Percentiles rank a stretch among this genome's conserved stretches.
Conservation (phyloP, 2,888 invertebrate genomes). For the Herminia tarsipennalis region DNA sequence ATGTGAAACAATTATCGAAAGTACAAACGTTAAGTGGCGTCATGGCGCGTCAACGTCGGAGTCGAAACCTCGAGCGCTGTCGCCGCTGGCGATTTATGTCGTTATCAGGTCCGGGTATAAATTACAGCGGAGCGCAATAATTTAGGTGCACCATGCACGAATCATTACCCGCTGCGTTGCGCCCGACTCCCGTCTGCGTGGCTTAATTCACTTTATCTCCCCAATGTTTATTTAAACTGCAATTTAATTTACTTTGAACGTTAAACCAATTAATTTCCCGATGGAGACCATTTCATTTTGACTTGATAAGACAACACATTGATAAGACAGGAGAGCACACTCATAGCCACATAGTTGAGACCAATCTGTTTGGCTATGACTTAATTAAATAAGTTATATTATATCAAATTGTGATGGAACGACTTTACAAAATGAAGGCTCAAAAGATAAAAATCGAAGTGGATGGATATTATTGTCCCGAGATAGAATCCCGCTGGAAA, state of each 20-base stretch:
- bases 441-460: constrained; percentile 30
- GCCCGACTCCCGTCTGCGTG: constrained; percentile 56
- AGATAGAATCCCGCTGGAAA: constrained; percentile 60
- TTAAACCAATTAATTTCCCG: constrained; percentile 42
- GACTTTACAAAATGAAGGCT: constrained; percentile 31
- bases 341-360: too few relatives aligned
- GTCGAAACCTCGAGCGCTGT: constrained; percentile 72
- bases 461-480: constrained; percentile 46
- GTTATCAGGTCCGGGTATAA: constrained; percentile 81
- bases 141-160: constrained; percentile 83
- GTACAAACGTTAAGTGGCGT: constrained; percentile 67
- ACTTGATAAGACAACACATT: constrained; percentile 11
- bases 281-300: constrained; percentile 7
- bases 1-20: constrained; percentile 39
- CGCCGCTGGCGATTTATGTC: constrained; percentile 79
- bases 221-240: constrained; percentile 71
- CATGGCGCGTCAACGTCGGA: constrained; percentile 75
- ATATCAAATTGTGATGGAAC: too few relatives aligned
- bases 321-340: not conserved
- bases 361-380: constrained; percentile 41
- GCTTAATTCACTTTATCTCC: constrained; percentile 80
- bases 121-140: constrained; percentile 81
- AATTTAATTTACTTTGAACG: constrained; percentile 62
- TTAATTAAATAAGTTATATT: constrained; percentile 8
- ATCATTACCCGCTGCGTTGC: constrained; percentile 82